A percentile compares a stretch with the other conserved stretches of the same genome.
Evolutionary conservation across 2,888 invertebrate genomes (phyloP).

Genomic region (Cremastobaeus sp.): DNA sequence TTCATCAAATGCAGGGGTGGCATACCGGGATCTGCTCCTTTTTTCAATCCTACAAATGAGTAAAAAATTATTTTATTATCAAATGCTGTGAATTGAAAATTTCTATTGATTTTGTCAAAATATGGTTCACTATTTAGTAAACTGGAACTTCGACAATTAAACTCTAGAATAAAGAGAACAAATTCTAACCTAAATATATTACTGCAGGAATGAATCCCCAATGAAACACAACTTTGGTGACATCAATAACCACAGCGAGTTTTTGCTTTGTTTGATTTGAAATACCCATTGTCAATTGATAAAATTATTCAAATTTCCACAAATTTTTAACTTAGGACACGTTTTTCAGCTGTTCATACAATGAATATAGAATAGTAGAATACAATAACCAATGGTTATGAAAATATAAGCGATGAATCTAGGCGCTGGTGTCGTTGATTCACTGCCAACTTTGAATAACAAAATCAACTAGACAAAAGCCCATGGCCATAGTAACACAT

Average conservation of each 20-base stretch:
- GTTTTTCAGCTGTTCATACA: slow-evolving; percentile 35
- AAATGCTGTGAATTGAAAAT: not conserved
- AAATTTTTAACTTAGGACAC: too few species aligned
- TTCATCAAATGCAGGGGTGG: slow-evolving; percentile 81
- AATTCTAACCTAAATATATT: slow-evolving; percentile 82
- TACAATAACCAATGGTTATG: too few species aligned
- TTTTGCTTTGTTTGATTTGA: slow-evolving; percentile 82
- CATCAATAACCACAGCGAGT: slow-evolving; percentile 81
- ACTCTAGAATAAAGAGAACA: slow-evolving; percentile 9
- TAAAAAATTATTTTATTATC: slow-evolving; percentile 20
- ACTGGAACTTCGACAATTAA: too few species aligned
- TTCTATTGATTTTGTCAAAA: not conserved
- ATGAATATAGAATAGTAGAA: not conserved
- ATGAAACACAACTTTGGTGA: slow-evolving; percentile 83
- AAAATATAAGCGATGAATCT: too few species aligned
- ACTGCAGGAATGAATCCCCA: slow-evolving; percentile 86
- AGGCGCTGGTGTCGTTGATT: too few species aligned
- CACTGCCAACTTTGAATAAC: too few species aligned
- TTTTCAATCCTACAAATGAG: slow-evolving; percentile 82
- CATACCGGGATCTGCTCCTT: slow-evolving; percentile 85
- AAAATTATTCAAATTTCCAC: too few species aligned
- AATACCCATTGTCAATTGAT: slow-evolving; percentile 76
- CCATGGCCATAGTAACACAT: too few species aligned
- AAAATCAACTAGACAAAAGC: too few species aligned
- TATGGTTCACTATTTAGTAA: too few species aligned